Percentiles rank a stretch among this genome's conserved stretches.
phyloP scores from a whole-genome alignment of 2,113 vertebrate species.

The Blennius ocellaris region DNA sequence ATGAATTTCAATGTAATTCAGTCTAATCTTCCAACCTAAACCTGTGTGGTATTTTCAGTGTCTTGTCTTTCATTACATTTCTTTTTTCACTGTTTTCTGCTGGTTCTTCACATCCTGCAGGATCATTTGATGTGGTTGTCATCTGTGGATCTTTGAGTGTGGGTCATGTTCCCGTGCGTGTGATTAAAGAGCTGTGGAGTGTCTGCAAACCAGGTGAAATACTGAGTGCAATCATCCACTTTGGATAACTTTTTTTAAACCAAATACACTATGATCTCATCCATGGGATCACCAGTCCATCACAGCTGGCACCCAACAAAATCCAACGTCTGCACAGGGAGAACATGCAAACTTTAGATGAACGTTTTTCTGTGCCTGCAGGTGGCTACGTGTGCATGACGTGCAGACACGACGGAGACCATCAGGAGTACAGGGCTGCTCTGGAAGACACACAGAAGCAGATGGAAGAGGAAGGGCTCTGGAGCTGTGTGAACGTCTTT shows the following conservation, averaged over 20 bases:
- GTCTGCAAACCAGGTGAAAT: constrained; percentile 84
- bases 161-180: constrained; percentile 80
- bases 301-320: too few relatives aligned
- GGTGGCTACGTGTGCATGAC: constrained; percentile 88
- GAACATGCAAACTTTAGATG: too few relatives aligned
- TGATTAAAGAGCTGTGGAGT: constrained; percentile 80
- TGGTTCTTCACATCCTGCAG: constrained; percentile 56
- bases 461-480: constrained; percentile 77
- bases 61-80: too few relatives aligned
- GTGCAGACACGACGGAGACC: constrained; percentile 81
- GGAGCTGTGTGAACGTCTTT: constrained; percentile 69
- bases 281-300: too few relatives aligned
- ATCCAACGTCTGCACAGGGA: too few relatives aligned
- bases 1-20: too few relatives aligned
- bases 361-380: constrained; percentile 52
- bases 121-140: constrained; percentile 81
- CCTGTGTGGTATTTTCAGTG: too few relatives aligned
- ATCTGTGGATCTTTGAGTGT: constrained; percentile 86
- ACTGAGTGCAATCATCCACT: too few relatives aligned
- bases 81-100: too few relatives aligned
- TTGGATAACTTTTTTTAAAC: too few relatives aligned
- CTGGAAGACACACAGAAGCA: constrained; percentile 72
- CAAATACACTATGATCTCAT: too few relatives aligned
- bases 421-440: constrained; percentile 77
- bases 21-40: too few relatives aligned